Conservation (phyloP, 2,888 invertebrate species). For the Mayetiola destructor region DNA sequence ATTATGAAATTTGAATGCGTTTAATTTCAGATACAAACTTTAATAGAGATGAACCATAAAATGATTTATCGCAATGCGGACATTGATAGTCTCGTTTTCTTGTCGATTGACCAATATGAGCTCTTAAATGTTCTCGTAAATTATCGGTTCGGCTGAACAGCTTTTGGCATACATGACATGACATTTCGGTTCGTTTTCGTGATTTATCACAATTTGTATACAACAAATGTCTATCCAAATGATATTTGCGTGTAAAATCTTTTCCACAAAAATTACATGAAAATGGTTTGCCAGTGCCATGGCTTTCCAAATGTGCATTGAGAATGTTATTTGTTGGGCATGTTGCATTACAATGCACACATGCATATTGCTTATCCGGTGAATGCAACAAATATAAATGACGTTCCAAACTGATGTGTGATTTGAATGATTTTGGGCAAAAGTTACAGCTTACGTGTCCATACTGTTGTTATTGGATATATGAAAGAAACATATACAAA, state of each 20-base stretch:
- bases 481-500: slow-evolving; percentile 5
- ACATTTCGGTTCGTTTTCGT: slow-evolving; percentile 25
- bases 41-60: slow-evolving; percentile 44
- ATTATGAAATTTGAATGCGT: not conserved
- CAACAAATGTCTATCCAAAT: slow-evolving; percentile 42
- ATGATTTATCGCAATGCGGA: slow-evolving; percentile 49
- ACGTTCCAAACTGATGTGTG: slow-evolving; percentile 46
- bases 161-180: slow-evolving; percentile 34
- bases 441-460: slow-evolving; percentile 38
- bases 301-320: slow-evolving; percentile 50
- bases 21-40: slow-evolving; percentile 26
- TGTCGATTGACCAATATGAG: slow-evolving; percentile 46
- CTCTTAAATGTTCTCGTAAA: slow-evolving; percentile 52
- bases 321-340: slow-evolving; percentile 48
- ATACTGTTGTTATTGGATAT: slow-evolving; percentile 27
- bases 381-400: slow-evolving; percentile 59
- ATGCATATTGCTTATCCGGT: slow-evolving; percentile 43
- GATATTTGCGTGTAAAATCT: slow-evolving; percentile 60
- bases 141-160: slow-evolving; percentile 47
- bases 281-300: slow-evolving; percentile 43
- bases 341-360: slow-evolving; percentile 50
- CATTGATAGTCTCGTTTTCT: slow-evolving; percentile 46
- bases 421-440: slow-evolving; percentile 60
- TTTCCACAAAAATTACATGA: slow-evolving; percentile 53
- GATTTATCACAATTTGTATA: slow-evolving; percentile 29